Evolutionary conservation across 2,797 vertebrate genomes (phyloP), one percentile per base, ranked within the genome.

Genomic region (Lates japonicus): DNA sequence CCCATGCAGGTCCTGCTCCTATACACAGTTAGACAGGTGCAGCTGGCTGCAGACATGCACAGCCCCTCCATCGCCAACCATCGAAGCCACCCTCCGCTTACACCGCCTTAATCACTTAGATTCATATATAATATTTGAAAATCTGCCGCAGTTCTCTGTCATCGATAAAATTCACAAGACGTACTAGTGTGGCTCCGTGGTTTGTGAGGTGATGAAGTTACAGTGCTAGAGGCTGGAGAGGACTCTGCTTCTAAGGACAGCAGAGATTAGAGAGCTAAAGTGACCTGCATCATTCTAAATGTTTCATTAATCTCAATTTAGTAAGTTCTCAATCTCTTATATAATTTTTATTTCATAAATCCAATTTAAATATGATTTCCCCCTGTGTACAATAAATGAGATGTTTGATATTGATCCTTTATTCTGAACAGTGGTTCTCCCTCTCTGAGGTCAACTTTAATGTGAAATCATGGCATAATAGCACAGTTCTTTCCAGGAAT

Each of bases 1-100:
- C 91, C 84, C 76, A 42, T 2, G 19, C 12, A 31, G 59, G 52
- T 62, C 66, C 85, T 17, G 74, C 84, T 85, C 76, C 86, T 87
- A 82, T 85, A 81, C 46, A 31, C 87, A 82, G 75, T 77, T 33
- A 75, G 90, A 95, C 94, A 94, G 93, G 93, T 95, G 93, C 94
- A 94, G 85, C 74, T 74, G 83, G 86, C 82, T 55, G 10, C 80
- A 88, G 72, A 88, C 88, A 88, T 73, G 86, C 86, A 74, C 14
- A 9, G 72, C 44, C 78, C 81, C 82, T 71, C 72, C 63, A 71
- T n/a, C 39, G 54, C 78, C 89, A 85, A 69, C 61, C 80, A 31
- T 78, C 48, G 4, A 88, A 85, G 88, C 85, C 71, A 3, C 63
- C 87, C 92, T 92, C 90, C 82, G 8, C 90, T 94, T 92, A 92